Evolutionary conservation across 2,888 invertebrate species (phyloP).

Genomic region (Athalia rosae): DNA sequence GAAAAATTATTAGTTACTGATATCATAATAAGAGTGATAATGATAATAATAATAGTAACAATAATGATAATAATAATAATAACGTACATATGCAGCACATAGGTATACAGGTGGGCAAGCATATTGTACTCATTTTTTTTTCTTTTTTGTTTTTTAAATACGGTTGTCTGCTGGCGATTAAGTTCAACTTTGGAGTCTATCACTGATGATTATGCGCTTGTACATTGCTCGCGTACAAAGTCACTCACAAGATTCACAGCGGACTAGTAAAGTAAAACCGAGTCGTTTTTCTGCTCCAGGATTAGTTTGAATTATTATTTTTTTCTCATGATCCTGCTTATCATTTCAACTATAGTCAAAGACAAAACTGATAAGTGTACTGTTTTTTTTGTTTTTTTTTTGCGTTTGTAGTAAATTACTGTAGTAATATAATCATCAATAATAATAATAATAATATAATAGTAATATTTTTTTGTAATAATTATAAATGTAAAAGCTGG

Average conservation of each 20-base stretch:
- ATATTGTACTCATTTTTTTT: neutral
- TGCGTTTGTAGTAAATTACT: constrained; percentile 43
- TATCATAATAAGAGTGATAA: constrained; percentile 16
- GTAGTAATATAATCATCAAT: constrained; percentile 32
- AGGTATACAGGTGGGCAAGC: constrained; percentile 24
- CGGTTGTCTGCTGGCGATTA: constrained; percentile 1
- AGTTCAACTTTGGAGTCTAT: constrained; percentile 33
- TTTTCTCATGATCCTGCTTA: too few relatives aligned
- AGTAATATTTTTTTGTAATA: constrained; percentile 62
- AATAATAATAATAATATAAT: constrained; percentile 49
- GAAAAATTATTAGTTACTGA: constrained; percentile 9
- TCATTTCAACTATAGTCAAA: neutral
- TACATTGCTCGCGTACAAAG: constrained; percentile 1
- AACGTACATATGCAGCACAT: constrained; percentile 19
- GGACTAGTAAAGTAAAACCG: neutral
- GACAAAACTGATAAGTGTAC: neutral
- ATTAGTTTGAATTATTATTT: neutral
- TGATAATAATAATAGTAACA: constrained; percentile 17
- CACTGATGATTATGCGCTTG: constrained; percentile 2
- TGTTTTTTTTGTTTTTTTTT: constrained; percentile 33
- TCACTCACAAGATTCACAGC: constrained; percentile 23
- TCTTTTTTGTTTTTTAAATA: constrained; percentile 1
- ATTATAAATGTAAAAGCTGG: constrained; percentile 69
- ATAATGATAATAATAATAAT: constrained; percentile 19
- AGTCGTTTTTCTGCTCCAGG: constrained; percentile 12